phyloP scores from a whole-genome alignment of 2,113 vertebrate genomes.

The Epinephelus lanceolatus region DNA sequence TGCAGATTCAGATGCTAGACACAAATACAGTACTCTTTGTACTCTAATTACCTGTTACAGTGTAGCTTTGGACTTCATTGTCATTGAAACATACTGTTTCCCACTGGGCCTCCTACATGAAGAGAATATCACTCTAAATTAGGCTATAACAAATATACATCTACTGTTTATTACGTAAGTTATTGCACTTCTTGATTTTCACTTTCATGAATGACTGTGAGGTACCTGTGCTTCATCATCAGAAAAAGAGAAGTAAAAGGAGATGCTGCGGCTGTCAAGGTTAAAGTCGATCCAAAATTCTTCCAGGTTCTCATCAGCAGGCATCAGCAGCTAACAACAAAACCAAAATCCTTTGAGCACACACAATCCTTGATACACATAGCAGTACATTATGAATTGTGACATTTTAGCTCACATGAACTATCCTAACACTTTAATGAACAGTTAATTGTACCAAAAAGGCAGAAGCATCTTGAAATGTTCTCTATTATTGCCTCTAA shows the following conservation, averaged over 20 bases:
- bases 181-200: neutral
- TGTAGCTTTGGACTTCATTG: constrained; percentile 89
- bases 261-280: constrained; percentile 90
- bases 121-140: neutral
- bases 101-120: constrained; percentile 90
- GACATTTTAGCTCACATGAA: neutral
- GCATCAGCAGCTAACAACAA: constrained; percentile 89
- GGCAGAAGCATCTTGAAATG: neutral
- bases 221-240: constrained; percentile 80
- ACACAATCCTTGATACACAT: neutral
- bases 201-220: neutral
- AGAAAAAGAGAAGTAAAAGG: constrained; percentile 91
- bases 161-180: neutral
- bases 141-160: neutral
- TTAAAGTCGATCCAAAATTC: constrained; percentile 99
- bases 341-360: constrained; percentile 31
- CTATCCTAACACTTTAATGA: neutral
- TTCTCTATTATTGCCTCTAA: neutral
- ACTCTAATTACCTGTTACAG: constrained; percentile 87
- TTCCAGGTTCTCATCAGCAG: constrained; percentile 93
- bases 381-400: neutral
- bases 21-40: neutral
- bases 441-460: neutral
- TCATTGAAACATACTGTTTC: constrained; percentile 91
- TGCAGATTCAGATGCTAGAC: too few relatives aligned